A percentile compares a stretch with the other conserved stretches of the same genome.
These are phyloP conservation scores for Pelochelys cantorii DNA, from an alignment of 2,797 vertebrate genomes.

Conservation along the genomic window DNA sequence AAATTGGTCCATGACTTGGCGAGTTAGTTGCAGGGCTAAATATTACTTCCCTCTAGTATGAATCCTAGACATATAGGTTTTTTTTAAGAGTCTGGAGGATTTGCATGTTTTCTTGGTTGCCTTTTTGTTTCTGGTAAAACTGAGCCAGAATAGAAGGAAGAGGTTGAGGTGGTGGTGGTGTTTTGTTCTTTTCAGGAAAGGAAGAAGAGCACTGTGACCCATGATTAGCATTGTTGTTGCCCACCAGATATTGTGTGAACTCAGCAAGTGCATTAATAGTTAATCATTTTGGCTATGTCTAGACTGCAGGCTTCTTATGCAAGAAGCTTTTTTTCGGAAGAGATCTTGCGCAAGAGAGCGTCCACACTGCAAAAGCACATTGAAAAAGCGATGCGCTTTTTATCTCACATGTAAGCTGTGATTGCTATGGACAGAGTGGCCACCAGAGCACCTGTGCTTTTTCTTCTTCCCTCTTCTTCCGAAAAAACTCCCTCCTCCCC, in stretches of 20 bases:
- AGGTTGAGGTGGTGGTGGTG: too few species aligned
- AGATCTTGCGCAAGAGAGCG: too few species aligned
- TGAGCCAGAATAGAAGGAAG: not conserved
- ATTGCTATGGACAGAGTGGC: too few species aligned
- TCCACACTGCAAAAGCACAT: too few species aligned
- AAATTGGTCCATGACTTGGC: not conserved
- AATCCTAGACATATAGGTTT: not conserved
- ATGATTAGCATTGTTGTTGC: not conserved
- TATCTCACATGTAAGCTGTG: too few species aligned
- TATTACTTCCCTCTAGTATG: not conserved
- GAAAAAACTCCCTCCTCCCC: too few species aligned
- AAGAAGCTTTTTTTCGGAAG: too few species aligned
- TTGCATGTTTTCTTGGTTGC: not conserved
- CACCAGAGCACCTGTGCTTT: too few species aligned
- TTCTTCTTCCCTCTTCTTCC: too few species aligned
- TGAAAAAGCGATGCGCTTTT: too few species aligned
- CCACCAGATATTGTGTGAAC: not conserved
- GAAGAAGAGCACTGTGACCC: not conserved
- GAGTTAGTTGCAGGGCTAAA: not conserved
- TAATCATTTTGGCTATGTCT: too few species aligned
- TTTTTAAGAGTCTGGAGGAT: not conserved
- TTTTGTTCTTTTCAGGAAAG: not conserved
- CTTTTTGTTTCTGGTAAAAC: not conserved
- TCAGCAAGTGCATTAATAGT: not conserved
- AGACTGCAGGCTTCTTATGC: too few species aligned